Evolutionary conservation across 2,113 vertebrate species (phyloP).

Genomic region (Cephalopterus ornatus): DNA sequence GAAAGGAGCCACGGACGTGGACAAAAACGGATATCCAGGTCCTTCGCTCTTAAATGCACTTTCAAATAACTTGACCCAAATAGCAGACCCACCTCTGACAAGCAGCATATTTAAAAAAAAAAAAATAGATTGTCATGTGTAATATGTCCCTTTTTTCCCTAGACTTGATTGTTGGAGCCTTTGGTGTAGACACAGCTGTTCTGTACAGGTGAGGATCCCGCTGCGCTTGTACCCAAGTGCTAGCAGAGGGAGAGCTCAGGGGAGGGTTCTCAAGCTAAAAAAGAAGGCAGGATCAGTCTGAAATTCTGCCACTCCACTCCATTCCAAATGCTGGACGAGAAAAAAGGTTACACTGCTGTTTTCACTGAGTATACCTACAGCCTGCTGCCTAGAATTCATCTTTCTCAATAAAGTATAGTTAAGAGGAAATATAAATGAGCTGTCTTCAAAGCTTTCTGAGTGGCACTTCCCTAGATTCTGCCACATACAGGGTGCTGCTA

Average conservation of each 20-base stretch:
- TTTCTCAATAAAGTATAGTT: not conserved
- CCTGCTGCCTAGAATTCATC: not conserved
- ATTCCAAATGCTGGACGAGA: not conserved
- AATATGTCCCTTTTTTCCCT: constrained; percentile 12
- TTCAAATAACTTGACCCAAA: not conserved
- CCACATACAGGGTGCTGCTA: not conserved
- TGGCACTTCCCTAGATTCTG: not conserved
- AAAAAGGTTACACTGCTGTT: not conserved
- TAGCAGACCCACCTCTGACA: not conserved
- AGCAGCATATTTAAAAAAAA: not conserved
- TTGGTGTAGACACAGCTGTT: constrained; percentile 92
- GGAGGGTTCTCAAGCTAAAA: not conserved
- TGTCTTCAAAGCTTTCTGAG: not conserved
- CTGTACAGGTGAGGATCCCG: constrained; percentile 84
- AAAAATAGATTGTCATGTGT: not conserved
- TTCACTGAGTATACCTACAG: not conserved
- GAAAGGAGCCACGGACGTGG: constrained; percentile 91
- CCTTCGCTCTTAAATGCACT: not conserved
- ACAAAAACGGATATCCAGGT: constrained; percentile 96
- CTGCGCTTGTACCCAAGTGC: not conserved
- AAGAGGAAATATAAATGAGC: not conserved
- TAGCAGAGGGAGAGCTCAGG: not conserved
- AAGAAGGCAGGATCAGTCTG: not conserved
- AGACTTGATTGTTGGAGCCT: constrained; percentile 95
- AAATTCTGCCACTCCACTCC: not conserved